A percentile compares a stretch with the other conserved stretches of the same genome.
These are phyloP conservation scores for Unio delphinus DNA, from an alignment of 2,888 invertebrate genomes.

Conservation along the genomic window DNA sequence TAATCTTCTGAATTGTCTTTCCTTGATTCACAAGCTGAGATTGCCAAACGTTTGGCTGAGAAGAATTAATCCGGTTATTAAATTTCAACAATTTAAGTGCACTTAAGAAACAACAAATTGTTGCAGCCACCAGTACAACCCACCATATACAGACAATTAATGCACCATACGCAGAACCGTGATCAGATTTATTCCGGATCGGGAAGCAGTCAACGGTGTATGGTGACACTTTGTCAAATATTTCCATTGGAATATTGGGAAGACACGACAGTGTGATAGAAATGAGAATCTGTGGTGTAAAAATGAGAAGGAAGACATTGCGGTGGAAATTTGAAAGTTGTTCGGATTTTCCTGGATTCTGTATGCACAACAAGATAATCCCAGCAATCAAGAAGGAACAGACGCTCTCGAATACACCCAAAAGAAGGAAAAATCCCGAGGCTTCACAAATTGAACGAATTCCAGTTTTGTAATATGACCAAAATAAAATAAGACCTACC, in stretches of 20 bases:
- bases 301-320: constrained; percentile 40
- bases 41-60: constrained; percentile 59
- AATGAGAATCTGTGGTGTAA: constrained; percentile 50
- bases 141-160: constrained; percentile 45
- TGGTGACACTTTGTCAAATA: constrained; percentile 28
- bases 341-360: constrained; percentile 58
- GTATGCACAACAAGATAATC: constrained; percentile 50
- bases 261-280: constrained; percentile 41
- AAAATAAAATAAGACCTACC: constrained; percentile 41
- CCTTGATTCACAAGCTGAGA: constrained; percentile 50
- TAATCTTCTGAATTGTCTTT: constrained; percentile 40
- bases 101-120: constrained; percentile 39
- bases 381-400: constrained; percentile 44
- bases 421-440: constrained; percentile 49
- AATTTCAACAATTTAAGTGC: constrained; percentile 54
- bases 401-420: constrained; percentile 51
- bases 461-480: constrained; percentile 26
- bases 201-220: constrained; percentile 51
- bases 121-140: constrained; percentile 31
- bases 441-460: constrained; percentile 26
- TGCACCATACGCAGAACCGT: constrained; percentile 47
- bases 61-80: constrained; percentile 54
- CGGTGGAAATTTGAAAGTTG: constrained; percentile 50
- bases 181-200: constrained; percentile 37
- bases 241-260: constrained; percentile 44